Evolutionary conservation across 2,888 invertebrate genomes (phyloP).

Genomic region (Lissonota sp.): DNA sequence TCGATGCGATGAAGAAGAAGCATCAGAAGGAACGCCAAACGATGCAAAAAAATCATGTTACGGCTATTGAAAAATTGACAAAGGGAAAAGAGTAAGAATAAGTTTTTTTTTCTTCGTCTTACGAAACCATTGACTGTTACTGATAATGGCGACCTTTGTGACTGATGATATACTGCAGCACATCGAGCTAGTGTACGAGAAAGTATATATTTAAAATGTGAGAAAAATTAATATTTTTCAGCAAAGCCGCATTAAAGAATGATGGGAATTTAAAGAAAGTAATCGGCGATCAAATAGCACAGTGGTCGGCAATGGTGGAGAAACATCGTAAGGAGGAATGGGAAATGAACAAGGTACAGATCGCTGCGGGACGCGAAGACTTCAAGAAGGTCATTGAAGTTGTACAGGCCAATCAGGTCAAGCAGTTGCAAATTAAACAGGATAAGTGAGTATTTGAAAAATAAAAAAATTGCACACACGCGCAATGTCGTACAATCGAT

Average conservation of each 20-base stretch:
- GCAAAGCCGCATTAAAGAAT: conserved; percentile 80
- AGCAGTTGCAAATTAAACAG: conserved; percentile 86
- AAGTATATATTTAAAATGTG: too few relatives aligned
- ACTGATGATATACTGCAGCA: too few relatives aligned
- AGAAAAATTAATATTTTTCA: conserved; percentile 64
- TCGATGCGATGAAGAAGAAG: conserved; percentile 86
- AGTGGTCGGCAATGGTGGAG: conserved; percentile 87
- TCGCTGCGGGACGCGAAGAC: conserved; percentile 85
- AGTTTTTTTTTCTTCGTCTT: not conserved
- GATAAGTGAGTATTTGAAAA: conserved; percentile 84
- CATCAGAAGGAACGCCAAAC: conserved; percentile 87
- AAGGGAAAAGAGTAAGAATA: conserved; percentile 86
- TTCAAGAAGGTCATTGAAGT: conserved; percentile 85
- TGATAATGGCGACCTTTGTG: too few relatives aligned
- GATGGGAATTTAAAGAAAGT: conserved; percentile 83
- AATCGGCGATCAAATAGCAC: conserved; percentile 87
- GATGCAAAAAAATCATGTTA: conserved; percentile 86
- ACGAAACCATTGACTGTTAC: not conserved
- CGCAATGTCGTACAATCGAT: not conserved
- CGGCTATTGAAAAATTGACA: conserved; percentile 86
- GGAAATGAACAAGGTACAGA: conserved; percentile 86
- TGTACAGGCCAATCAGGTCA: conserved; percentile 85
- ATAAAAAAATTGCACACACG: not conserved
- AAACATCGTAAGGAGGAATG: conserved; percentile 86
- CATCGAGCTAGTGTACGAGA: too few relatives aligned